Evolutionary conservation across 2,888 invertebrate species (phyloP).

Genomic region (Anticlea derivata): DNA sequence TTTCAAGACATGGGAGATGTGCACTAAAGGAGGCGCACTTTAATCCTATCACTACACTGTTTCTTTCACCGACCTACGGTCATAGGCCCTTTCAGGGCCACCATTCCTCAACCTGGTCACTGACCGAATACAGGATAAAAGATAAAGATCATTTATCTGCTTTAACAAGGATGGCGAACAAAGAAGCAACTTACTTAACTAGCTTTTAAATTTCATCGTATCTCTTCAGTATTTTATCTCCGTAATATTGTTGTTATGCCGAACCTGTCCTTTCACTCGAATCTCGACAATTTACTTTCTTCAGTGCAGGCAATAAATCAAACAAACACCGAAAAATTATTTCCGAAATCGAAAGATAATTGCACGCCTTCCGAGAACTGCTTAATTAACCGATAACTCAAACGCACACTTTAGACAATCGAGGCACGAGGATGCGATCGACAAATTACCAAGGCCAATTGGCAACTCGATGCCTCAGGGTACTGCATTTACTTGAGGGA

Average conservation of each 20-base stretch:
- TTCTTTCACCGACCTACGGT: too few relatives aligned
- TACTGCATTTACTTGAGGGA: constrained; percentile 14
- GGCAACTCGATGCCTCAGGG: constrained; percentile 19
- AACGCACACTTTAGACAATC: constrained; percentile 49
- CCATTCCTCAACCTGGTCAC: too few relatives aligned
- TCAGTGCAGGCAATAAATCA: constrained; percentile 14
- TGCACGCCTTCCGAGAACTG: constrained; percentile 30
- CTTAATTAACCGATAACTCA: constrained; percentile 50
- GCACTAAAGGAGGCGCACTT: too few relatives aligned
- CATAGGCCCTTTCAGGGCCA: too few relatives aligned
- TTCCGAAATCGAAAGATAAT: constrained; percentile 28
- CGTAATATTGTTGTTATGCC: not conserved
- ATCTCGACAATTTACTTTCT: not conserved
- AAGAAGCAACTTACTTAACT: too few relatives aligned
- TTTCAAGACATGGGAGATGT: too few relatives aligned
- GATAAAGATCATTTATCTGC: too few relatives aligned
- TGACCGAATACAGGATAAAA: too few relatives aligned
- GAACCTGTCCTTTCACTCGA: not conserved
- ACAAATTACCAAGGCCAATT: constrained; percentile 26
- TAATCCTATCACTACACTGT: too few relatives aligned
- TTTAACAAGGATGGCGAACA: too few relatives aligned
- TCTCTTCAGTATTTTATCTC: not conserved
- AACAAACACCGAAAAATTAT: constrained; percentile 5
- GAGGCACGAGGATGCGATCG: constrained; percentile 29
- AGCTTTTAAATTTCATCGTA: not conserved